Percentiles rank a stretch among this genome's conserved stretches.
These are phyloP conservation scores for Apus apus DNA, from an alignment of 2,113 vertebrate species.

Conservation along the genomic window DNA sequence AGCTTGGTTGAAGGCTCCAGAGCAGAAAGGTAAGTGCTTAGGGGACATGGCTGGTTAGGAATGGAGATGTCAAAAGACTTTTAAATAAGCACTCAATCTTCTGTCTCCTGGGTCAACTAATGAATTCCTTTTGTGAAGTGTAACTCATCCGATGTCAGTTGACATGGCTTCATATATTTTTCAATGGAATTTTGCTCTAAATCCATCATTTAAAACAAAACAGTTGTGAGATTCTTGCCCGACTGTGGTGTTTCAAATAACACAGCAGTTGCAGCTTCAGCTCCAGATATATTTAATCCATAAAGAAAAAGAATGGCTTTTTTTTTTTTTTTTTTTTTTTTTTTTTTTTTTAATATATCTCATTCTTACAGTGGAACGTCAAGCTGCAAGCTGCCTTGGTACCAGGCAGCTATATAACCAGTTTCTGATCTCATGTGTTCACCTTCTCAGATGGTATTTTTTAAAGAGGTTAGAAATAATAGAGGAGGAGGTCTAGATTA, in stretches of 20 bases:
- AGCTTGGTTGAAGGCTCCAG: background rate
- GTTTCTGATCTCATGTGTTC: background rate
- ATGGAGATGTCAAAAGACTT: background rate
- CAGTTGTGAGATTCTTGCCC: background rate
- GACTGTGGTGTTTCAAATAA: background rate
- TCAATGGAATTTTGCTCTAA: constrained; percentile 22
- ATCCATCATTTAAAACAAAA: background rate
- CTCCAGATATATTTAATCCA: background rate
- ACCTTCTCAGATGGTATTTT: background rate
- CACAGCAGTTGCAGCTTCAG: background rate
- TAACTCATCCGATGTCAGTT: background rate
- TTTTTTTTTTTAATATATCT: background rate
- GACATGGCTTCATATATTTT: background rate
- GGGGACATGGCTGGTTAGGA: background rate
- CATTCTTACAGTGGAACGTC: background rate
- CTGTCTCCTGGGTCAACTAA: background rate
- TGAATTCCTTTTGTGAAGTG: constrained; percentile 6
- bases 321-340: background rate
- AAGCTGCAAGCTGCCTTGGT: background rate
- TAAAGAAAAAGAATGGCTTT: background rate
- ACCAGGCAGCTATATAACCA: background rate
- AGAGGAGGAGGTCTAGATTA: background rate
- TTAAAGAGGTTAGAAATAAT: background rate
- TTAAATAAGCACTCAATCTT: background rate
- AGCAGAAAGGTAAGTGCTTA: background rate